Base-by-base conservation (phyloP, 2,113 vertebrate genomes). In the Fregata magnificens region DNA sequence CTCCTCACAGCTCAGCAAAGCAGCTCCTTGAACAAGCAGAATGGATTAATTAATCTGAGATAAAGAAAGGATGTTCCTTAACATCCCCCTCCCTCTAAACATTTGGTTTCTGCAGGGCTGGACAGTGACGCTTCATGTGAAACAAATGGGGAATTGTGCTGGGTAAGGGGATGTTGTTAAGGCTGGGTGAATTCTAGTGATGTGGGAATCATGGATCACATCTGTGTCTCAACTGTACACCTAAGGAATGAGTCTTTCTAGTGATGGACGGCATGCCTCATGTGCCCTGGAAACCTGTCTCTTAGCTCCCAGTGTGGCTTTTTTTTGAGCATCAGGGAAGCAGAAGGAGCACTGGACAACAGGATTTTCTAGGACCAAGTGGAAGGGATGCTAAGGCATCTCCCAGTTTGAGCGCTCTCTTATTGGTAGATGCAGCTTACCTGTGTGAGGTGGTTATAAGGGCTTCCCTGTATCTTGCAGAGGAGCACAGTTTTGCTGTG, bases 191-290 rank as follows among this genome's bases (percentile, higher is more conserved):
- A 14, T 79, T 73, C 38, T 11, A 40, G 72, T 45, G 76, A 45
- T 0, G 2, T 55, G 66, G 47, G 26, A 86, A 62, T 69, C 34
- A 2, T 0, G 0, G 86, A 59, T 78, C 72, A 66, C 44, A 34
- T 62, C 69, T 66, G 71, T 14, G 26, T 58, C 76, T 80, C 53
- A 19, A 0, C 66, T 44, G 26, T 26, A 47, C 32, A 55, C 61
- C 9, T 6, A 15, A 91, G 81, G 80, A 82, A 83, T 52, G 77
- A 40, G 61, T 31, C 44, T 71, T 40, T 32, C 67, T 55, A 40
- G 56, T 59, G 73, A 87, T 0, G 5, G 77, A 36, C 7, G 6
- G 34, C 16, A 3, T 50, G 49, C 32, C 50, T 79, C 16, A 2
- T 44, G 28, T 3, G 3, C 52, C n/a, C 58, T 93, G 55, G 13